Conservation (phyloP, 2,888 invertebrate genomes). For the Plebejus melissa region DNA sequence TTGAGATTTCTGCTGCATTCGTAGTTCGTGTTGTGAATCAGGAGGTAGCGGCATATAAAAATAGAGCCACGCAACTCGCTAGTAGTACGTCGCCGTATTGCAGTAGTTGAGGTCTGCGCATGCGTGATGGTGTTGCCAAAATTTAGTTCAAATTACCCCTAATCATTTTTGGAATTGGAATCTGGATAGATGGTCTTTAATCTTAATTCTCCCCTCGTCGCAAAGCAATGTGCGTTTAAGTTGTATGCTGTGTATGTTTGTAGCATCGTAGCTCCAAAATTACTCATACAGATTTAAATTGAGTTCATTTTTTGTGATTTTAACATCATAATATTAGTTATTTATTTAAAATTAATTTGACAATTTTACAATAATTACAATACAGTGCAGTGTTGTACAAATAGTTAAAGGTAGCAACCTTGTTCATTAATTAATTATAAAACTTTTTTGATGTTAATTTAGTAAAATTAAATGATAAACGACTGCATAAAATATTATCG, state of each 20-base stretch:
- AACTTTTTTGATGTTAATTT: neutral
- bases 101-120: slow-evolving; percentile 63
- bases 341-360: too few species aligned
- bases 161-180: neutral
- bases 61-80: slow-evolving; percentile 38
- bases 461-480: neutral
- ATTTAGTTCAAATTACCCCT: slow-evolving; percentile 31
- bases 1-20: neutral
- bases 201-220: too few species aligned
- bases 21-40: slow-evolving; percentile 4
- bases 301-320: too few species aligned
- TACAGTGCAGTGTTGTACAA: too few species aligned
- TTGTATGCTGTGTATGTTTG: neutral
- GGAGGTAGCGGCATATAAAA: slow-evolving; percentile 39
- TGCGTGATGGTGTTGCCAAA: slow-evolving; percentile 55
- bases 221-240: too few species aligned
- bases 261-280: neutral
- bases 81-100: slow-evolving; percentile 63
- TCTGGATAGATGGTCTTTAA: neutral
- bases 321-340: neutral
- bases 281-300: neutral
- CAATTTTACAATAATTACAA: too few species aligned
- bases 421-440: neutral
- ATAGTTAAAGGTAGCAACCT: too few species aligned
- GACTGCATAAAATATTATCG: neutral